Percentiles rank a stretch among this genome's conserved stretches.
Evolutionary conservation across 2,113 vertebrate genomes (phyloP).

Genomic region (Tragelaphus buxtoni): DNA sequence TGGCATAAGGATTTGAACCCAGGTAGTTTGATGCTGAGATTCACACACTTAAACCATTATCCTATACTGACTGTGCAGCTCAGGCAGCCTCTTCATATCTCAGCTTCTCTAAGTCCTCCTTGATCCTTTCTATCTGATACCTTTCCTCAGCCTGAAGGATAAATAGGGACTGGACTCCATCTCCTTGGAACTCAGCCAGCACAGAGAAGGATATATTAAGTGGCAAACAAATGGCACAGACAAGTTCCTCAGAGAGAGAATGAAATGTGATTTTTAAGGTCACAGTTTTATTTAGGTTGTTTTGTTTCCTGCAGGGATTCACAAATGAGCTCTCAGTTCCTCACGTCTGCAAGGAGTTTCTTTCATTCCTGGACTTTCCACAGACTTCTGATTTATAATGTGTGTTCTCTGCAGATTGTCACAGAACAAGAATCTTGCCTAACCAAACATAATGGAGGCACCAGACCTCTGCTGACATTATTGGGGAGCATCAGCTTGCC

Average conservation of each 20-base stretch:
- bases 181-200: not conserved
- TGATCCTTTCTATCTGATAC: not conserved
- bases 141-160: not conserved
- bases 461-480: not conserved
- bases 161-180: not conserved
- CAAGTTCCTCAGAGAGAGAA: not conserved
- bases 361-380: constrained; percentile 51
- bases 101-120: not conserved
- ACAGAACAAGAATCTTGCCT: constrained; percentile 40
- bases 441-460: constrained; percentile 12
- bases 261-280: constrained; percentile 7
- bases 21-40: not conserved
- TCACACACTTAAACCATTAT: not conserved
- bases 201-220: not conserved
- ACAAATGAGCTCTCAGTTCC: constrained; percentile 39
- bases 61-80: not conserved
- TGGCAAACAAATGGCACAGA: constrained; percentile 9
- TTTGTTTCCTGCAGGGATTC: constrained; percentile 40
- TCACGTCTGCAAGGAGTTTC: constrained; percentile 28
- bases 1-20: not conserved
- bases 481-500: not conserved
- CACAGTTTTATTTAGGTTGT: constrained; percentile 16
- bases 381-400: constrained; percentile 35
- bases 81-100: not conserved
- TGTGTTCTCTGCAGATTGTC: constrained; percentile 56